phyloP scores from a whole-genome alignment of 2,113 vertebrate genomes.

The Myxocyprinus asiaticus region DNA sequence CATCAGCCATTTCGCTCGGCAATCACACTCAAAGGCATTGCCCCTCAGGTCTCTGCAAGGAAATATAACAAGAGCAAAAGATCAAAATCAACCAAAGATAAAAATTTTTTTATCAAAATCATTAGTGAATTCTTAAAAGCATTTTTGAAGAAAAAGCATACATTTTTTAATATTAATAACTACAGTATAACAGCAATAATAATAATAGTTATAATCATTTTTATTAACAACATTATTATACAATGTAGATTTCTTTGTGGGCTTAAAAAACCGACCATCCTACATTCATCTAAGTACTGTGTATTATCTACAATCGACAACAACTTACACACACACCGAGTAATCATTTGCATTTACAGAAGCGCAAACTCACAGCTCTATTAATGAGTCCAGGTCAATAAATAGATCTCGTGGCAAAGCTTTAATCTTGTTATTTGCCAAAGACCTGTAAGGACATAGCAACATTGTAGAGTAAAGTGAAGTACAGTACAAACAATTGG shows the following conservation, averaged over 20 bases:
- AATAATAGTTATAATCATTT: no score
- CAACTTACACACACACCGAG: no score
- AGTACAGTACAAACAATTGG: conserved; percentile 20
- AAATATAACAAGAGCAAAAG: not conserved
- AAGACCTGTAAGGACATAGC: conserved; percentile 79
- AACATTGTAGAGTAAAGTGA: conserved; percentile 37
- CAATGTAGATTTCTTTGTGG: no score
- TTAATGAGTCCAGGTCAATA: conserved; percentile 90
- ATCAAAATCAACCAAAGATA: not conserved
- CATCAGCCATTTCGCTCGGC: conserved; percentile 96
- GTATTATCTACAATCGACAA: no score
- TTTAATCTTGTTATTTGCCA: conserved; percentile 96
- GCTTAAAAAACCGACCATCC: no score
- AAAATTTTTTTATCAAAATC: not conserved
- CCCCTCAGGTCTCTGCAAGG: conserved; percentile 89
- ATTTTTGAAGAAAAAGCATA: no score
- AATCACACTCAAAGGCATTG: conserved; percentile 96
- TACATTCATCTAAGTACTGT: no score
- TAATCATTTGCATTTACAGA: no score
- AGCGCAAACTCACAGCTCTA: conserved; percentile 88
- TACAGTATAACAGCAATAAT: no score
- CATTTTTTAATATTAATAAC: no score
- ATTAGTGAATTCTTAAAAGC: no score
- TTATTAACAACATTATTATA: no score
- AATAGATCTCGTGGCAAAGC: conserved; percentile 91